These are phyloP conservation scores for Mormyrops attenuatus DNA, from an alignment of 2,797 vertebrate species.

Conservation along the genomic window DNA sequence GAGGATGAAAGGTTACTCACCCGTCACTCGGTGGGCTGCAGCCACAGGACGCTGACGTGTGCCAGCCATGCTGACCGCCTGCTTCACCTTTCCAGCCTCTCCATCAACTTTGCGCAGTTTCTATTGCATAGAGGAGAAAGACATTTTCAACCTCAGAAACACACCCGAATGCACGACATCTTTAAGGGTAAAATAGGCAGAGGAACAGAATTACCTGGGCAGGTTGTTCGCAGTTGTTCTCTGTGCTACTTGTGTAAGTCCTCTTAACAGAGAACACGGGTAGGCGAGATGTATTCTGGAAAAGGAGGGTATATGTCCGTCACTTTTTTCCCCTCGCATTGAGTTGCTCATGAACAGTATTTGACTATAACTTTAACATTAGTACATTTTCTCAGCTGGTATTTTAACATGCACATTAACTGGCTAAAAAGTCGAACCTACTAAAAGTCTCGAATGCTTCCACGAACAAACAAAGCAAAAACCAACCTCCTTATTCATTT, in stretches of 20 bases:
- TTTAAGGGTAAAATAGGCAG: neutral
- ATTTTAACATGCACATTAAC: neutral
- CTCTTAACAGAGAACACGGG: slow-evolving; percentile 60
- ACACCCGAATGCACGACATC: neutral
- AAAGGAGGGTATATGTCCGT: neutral
- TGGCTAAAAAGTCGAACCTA: neutral
- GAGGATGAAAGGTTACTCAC: slow-evolving; percentile 38
- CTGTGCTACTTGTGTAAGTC: slow-evolving; percentile 36
- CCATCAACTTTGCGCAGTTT: slow-evolving; percentile 48
- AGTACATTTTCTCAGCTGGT: neutral
- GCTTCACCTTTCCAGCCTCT: slow-evolving; percentile 38
- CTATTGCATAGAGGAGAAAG: slow-evolving; percentile 44
- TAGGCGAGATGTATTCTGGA: slow-evolving; percentile 54
- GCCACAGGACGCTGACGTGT: slow-evolving; percentile 35
- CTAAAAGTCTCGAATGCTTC: neutral
- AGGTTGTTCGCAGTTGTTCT: slow-evolving; percentile 45
- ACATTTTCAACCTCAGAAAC: neutral
- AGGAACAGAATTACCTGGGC: slow-evolving; percentile 45
- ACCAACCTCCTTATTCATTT: slow-evolving; percentile 44
- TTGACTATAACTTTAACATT: neutral
- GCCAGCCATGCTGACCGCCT: slow-evolving; percentile 45
- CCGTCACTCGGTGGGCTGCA: slow-evolving; percentile 29
- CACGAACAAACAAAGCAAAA: neutral
- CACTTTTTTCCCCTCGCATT: neutral
- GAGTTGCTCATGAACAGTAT: neutral